Base-by-base conservation (phyloP, 2,888 invertebrate genomes). In the Desoria tigrina region DNA sequence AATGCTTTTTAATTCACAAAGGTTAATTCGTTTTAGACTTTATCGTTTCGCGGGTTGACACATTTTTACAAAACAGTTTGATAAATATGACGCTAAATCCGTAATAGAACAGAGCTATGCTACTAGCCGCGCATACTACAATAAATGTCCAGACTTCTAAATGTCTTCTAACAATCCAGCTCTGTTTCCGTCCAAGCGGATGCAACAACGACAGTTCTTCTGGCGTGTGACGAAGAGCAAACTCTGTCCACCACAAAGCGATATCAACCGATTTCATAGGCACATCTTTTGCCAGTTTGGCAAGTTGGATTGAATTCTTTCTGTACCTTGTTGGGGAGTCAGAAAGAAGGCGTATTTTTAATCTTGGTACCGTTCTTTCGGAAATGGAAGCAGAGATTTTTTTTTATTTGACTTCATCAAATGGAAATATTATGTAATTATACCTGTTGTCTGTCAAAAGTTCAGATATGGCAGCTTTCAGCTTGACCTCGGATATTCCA, bases 401-500 rank as follows among this genome's bases (percentile, higher is more conserved):
- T n/a, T 21, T 18, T 59, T n/a, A 45, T 11, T 24, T 45, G 26
- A 42, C 9, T 9, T 45, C 27, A 9, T 24, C 14, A 3, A 54
- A n/a, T n/a, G n/a, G n/a, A n/a, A n/a, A n/a, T n/a, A n/a, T n/a
- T n/a, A n/a, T n/a, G n/a, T n/a, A 26, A 59, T 37, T 42, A 27
- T 32, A 21, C 9, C 56, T 56, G 42, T 57, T 56, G 68, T 71
- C 63, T 61, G 27, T 32, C 23, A 49, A 61, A 54, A 23, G 55
- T 65, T 1, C 62, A 42, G 11, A 68, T 24, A 73, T 66, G 9
- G 71, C 73, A 23, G 27, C 57, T 11, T 50, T 45, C n/a, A 73
- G 63, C 16, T 63, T 27, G 63, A 80, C 77, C 77, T 83, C 82
- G 55, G 78, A 82, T 21, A 85, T 80, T 37, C 82, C 79, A 2